Evolutionary conservation across 2,797 vertebrate species (phyloP).

Genomic region (Xiphorhynchus erythropygius): DNA sequence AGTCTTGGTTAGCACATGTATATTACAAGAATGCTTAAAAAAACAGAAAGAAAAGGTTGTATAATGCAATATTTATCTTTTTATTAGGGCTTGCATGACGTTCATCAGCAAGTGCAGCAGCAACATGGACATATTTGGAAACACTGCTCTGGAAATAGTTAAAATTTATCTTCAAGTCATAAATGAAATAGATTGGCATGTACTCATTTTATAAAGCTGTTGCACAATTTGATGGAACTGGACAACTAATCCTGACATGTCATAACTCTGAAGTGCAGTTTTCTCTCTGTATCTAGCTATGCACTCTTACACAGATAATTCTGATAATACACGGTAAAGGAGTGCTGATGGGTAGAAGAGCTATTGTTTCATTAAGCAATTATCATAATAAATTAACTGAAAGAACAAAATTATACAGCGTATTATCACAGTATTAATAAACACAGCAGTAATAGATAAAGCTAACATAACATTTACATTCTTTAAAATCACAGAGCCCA

Average conservation of each 20-base stretch:
- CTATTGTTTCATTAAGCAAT: background rate
- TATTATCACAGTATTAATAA: background rate
- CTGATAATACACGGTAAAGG: background rate
- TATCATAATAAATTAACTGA: background rate
- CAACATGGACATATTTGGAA: background rate
- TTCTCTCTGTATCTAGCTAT: background rate
- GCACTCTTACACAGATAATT: background rate
- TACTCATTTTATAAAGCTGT: background rate
- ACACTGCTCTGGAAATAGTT: background rate
- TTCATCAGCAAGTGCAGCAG: background rate
- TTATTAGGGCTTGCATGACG: background rate
- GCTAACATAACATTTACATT: background rate
- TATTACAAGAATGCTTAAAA: background rate
- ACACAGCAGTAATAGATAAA: background rate
- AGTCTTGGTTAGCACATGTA: fast-evolving
- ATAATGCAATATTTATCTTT: background rate
- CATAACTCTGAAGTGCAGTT: background rate
- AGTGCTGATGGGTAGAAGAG: background rate
- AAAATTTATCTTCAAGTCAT: conserved; percentile 28
- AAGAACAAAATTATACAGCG: background rate
- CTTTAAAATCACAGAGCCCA: background rate
- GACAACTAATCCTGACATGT: conserved; percentile 4
- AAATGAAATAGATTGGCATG: background rate
- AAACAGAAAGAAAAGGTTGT: background rate
- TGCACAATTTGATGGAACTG: conserved; percentile 12